A percentile compares a stretch with the other conserved stretches of the same genome.
phyloP scores from a whole-genome alignment of 2,797 vertebrate species.

The Anguilla obscura region DNA sequence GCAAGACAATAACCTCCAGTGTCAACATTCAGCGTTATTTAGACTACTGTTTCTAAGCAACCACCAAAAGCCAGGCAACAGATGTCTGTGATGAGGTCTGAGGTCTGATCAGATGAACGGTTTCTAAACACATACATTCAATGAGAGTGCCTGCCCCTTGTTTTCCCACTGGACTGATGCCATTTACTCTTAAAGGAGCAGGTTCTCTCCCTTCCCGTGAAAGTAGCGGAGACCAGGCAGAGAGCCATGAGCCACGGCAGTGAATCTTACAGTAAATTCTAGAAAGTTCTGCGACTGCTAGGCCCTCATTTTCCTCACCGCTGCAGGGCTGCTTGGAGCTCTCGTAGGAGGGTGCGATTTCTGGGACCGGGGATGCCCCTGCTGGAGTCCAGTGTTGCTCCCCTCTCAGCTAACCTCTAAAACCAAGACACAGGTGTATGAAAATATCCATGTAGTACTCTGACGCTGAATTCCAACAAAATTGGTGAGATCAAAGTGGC shows the following conservation, averaged over 20 bases:
- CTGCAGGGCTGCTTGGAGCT: constrained; percentile 68
- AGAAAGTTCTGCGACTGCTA: background rate
- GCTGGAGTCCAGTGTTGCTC: constrained; percentile 49
- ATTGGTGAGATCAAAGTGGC: constrained; percentile 36
- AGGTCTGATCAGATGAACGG: constrained; percentile 19
- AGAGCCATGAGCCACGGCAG: background rate
- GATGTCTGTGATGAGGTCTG: background rate
- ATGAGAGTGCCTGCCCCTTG: background rate
- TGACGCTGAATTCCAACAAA: background rate
- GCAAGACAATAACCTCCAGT: constrained; percentile 20
- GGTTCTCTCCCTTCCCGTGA: background rate
- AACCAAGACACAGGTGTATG: constrained; percentile 35
- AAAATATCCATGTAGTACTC: background rate
- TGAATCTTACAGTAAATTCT: background rate
- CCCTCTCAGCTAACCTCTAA: constrained; percentile 63
- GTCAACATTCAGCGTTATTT: constrained; percentile 18
- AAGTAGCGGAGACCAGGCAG: background rate
- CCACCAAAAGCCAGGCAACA: constrained; percentile 44
- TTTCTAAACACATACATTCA: constrained; percentile 9
- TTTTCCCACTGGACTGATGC: background rate
- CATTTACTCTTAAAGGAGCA: constrained; percentile 5
- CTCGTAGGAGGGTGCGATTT: constrained; percentile 64
- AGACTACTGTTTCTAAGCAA: constrained; percentile 60
- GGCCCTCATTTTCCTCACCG: constrained; percentile 59
- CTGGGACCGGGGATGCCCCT: constrained; percentile 50